A percentile compares a stretch with the other conserved stretches of the same genome.
Evolutionary conservation across 2,113 vertebrate genomes (phyloP).

Genomic region (Rattus rattus): DNA sequence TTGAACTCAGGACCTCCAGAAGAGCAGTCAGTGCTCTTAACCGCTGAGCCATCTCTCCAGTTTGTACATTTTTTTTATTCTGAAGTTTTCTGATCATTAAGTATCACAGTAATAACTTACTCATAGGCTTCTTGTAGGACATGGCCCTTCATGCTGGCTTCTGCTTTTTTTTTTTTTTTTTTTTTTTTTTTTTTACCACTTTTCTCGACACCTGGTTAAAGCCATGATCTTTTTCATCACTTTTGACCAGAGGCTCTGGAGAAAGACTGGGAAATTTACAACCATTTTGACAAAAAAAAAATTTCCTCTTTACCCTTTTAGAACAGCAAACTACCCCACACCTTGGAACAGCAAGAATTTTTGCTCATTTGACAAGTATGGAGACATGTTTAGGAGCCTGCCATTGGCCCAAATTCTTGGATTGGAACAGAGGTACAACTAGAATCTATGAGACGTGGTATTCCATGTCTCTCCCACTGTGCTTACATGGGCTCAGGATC

Average conservation of each 20-base stretch:
- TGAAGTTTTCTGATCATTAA: conserved; percentile 11
- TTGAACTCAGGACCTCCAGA: too few species aligned
- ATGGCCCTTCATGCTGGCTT: not conserved
- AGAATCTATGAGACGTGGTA: not conserved
- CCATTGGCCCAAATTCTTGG: not conserved
- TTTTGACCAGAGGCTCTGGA: not conserved
- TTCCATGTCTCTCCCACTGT: not conserved
- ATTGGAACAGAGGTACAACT: not conserved
- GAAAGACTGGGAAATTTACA: not conserved
- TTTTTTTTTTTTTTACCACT: not conserved
- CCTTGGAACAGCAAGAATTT: not conserved
- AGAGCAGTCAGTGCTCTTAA: too few species aligned
- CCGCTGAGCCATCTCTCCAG: too few species aligned
- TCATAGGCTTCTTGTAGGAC: not conserved
- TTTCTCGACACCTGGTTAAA: not conserved
- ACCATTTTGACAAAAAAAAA: not conserved
- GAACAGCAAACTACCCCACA: not conserved
- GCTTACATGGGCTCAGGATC: not conserved
- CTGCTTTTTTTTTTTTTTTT: not conserved
- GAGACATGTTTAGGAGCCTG: not conserved
- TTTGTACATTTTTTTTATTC: conserved; percentile 15
- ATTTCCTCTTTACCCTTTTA: not conserved
- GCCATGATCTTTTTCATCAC: not conserved
- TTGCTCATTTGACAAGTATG: not conserved
- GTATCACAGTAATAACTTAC: not conserved